phyloP scores from a whole-genome alignment of 1,140 invertebrate species.

The Bradysia coprophila region DNA sequence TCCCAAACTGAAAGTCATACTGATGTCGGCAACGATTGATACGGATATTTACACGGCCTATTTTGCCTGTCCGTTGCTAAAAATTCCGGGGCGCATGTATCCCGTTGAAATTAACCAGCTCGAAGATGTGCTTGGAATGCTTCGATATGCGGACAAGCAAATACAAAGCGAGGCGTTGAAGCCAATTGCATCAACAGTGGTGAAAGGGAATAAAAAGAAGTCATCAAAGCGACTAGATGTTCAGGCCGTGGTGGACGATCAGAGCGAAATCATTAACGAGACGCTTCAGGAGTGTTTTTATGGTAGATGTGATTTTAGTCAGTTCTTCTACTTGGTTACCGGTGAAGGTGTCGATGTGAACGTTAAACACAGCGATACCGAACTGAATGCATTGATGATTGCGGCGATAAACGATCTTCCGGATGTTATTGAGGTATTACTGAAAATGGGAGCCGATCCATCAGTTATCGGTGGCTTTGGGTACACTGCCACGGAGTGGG shows the following conservation, averaged over 20 bases:
- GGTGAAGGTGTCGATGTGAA: conserved; percentile 43
- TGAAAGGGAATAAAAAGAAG: no score
- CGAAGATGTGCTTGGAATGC: conserved; percentile 62
- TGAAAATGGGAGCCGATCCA: conserved; percentile 46
- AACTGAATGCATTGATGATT: conserved; percentile 50
- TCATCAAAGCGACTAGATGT: no score
- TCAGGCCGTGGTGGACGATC: no score
- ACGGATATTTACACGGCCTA: conserved; percentile 52
- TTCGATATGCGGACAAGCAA: conserved; percentile 24
- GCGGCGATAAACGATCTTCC: conserved; percentile 40
- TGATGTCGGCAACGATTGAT: conserved; percentile 93
- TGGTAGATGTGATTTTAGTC: conserved; percentile 25
- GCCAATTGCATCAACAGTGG: no score
- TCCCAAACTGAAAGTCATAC: conserved; percentile 56
- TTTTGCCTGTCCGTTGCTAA: conserved; percentile 63
- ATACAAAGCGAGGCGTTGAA: no score
- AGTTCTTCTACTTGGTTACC: conserved; percentile 42
- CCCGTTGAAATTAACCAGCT: conserved; percentile 62
- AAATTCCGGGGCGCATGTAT: conserved; percentile 60
- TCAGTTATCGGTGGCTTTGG: conserved; percentile 37
- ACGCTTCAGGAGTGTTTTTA: neutral
- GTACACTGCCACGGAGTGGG: conserved; percentile 47
- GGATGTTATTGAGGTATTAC: conserved; percentile 37
- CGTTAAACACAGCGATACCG: conserved; percentile 45
- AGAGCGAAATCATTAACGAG: neutral